Conservation (phyloP, 2,797 vertebrate genomes). For the Centroberyx gerrardi region DNA sequence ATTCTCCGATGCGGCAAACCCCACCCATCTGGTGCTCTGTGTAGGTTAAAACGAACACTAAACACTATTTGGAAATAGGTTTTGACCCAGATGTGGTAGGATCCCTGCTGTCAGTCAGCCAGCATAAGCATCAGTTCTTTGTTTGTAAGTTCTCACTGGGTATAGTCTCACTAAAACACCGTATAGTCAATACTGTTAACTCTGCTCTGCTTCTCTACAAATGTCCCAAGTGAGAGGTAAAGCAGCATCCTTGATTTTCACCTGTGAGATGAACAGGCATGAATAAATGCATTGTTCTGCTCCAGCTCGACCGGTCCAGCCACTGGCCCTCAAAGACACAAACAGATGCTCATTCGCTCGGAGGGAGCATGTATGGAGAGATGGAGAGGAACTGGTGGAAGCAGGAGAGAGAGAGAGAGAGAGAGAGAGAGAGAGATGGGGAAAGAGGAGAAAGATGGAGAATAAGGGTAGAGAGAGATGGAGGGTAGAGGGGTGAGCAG, state of each 20-base stretch:
- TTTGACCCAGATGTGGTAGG: too few species aligned
- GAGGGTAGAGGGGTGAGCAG: not conserved
- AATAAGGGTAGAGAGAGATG: not conserved
- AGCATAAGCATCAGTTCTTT: too few species aligned
- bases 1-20: not conserved
- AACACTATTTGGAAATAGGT: not conserved
- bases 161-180: not conserved
- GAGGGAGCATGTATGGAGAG: conserved; percentile 5
- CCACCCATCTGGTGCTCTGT: not conserved
- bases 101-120: not conserved
- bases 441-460: not conserved
- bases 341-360: conserved; percentile 38
- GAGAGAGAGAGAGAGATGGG: conserved; percentile 3
- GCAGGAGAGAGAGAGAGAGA: conserved; percentile 21
- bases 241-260: conserved; percentile 18
- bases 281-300: conserved; percentile 31
- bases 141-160: not conserved
- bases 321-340: conserved; percentile 41
- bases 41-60: not conserved
- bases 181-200: not conserved
- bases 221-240: not conserved
- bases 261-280: conserved; percentile 8
- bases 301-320: conserved; percentile 34
- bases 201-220: too few species aligned
- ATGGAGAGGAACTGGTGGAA: not conserved